Base-by-base conservation (phyloP, 2,113 vertebrate genomes). In the Parotia lawesii region DNA sequence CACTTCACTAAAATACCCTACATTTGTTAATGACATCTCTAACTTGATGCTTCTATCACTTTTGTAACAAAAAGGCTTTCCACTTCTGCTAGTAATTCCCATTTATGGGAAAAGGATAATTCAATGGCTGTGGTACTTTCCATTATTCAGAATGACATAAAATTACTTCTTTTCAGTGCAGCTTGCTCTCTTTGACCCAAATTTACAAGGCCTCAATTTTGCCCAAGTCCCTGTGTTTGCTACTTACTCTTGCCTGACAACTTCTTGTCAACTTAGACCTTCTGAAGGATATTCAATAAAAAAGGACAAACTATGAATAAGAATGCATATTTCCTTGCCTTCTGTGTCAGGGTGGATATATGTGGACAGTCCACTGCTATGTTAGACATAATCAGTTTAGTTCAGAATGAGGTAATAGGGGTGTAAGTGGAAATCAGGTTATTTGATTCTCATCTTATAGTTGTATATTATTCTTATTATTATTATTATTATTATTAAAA, bases 151-250 rank as follows among this genome's bases (percentile, higher is more conserved):
- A 89, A 81, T 91, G 72, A 85, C 82, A 85, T 90, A 79, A 93
- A 93, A 94, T 95, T 94, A 80, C 69, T 89, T 93, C 82, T 91
- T 95, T 95, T 94, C 82, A 83, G 20, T 67, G 61, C 45, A 91
- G 56, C 89, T 95, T 93, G 78, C 74, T 89, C 81, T 91, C 60
- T 94, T 85, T 95, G 85, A 95, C 90, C 71, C 78, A 85, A 93
- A 90, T 96, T 91, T 95, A 76, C 54, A 87, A 75, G n/a, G 56
- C 92, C 50, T 87, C 78, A 70, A 62, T 91, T 96, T 90, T 93
- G 44, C n/a, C 67, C 24, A 35, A 92, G 78, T 94, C 71, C 50
- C 45, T 9, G 0, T 81, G 71, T 87, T 82, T 87, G 47, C 67
- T 85, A 25, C 72, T 79, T 94, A 42, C 35, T 73, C 64, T 83